phyloP scores from a whole-genome alignment of 2,888 invertebrate species.

The Glyphotaelius pellucidus region DNA sequence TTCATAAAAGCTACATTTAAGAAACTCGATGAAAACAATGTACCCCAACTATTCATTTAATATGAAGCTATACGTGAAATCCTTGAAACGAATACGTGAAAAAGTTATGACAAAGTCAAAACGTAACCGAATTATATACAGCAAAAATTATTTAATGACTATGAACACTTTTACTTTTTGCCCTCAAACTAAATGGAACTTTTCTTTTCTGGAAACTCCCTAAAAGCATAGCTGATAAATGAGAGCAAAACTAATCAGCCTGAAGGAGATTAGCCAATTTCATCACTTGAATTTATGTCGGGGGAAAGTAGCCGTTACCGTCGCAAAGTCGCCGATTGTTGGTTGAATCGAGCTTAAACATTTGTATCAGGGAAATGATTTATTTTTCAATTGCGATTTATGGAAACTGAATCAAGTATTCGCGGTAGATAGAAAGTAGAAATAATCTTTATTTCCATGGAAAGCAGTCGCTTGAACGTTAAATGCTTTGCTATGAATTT shows the following conservation, averaged over 20 bases:
- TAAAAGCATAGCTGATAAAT: neutral
- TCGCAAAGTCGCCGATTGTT: neutral
- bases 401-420: neutral
- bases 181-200: neutral
- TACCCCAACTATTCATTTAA: neutral
- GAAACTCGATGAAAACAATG: neutral
- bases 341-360: neutral
- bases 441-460: neutral
- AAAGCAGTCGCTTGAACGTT: neutral
- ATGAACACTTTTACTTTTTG: neutral
- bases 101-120: too few relatives aligned
- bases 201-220: neutral
- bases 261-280: slow-evolving; percentile 23
- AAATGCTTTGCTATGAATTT: neutral
- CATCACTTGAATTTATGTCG: slow-evolving; percentile 6
- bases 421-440: neutral
- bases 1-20: too few relatives aligned
- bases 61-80: too few relatives aligned
- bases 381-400: neutral
- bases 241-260: slow-evolving; percentile 17
- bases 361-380: neutral
- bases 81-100: too few relatives aligned
- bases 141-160: neutral
- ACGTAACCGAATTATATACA: too few relatives aligned
- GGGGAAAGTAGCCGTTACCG: neutral